These are phyloP conservation scores for Eledona agricola DNA, from an alignment of 2,888 invertebrate genomes.

Conservation along the genomic window DNA sequence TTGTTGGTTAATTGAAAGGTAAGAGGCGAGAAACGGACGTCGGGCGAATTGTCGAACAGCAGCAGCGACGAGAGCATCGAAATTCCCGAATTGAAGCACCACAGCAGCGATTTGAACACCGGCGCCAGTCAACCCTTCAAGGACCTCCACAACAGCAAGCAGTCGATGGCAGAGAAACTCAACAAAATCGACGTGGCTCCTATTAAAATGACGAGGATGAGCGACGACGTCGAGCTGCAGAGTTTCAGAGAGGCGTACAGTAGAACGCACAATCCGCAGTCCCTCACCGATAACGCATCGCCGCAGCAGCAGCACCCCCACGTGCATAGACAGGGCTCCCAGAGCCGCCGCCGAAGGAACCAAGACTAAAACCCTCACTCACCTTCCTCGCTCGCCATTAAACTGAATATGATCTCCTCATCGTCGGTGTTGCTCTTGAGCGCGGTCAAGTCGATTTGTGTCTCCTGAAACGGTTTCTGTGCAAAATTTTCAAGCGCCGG, in stretches of 20 bases:
- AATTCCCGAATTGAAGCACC: no score
- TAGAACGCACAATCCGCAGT: slow-evolving; percentile 3
- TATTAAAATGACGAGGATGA: background rate
- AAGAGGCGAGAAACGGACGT: no score
- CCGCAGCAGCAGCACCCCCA: background rate
- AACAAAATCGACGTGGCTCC: background rate
- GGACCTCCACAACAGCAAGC: slow-evolving; percentile 1
- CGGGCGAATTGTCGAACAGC: no score
- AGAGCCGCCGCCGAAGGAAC: background rate
- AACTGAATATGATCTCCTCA: slow-evolving; percentile 5
- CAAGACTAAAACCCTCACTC: background rate
- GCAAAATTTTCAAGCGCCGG: background rate
- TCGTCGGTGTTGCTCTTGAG: background rate
- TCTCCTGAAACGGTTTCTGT: background rate
- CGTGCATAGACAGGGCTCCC: slow-evolving; percentile 4
- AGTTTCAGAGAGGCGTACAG: slow-evolving; percentile 25
- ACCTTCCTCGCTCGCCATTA: slow-evolving; percentile 11
- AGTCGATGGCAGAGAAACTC: background rate
- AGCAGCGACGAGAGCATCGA: no score
- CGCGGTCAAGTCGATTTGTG: background rate
- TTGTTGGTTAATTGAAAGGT: background rate
- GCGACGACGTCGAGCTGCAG: slow-evolving; percentile 11
- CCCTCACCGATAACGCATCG: slow-evolving; percentile 5
- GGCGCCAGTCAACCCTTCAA: no score
- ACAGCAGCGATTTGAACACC: no score